Evolutionary conservation across 1,140 invertebrate species (phyloP), one percentile per base, ranked within the genome.

Genomic region (Pogonomyrmex barbatus): DNA sequence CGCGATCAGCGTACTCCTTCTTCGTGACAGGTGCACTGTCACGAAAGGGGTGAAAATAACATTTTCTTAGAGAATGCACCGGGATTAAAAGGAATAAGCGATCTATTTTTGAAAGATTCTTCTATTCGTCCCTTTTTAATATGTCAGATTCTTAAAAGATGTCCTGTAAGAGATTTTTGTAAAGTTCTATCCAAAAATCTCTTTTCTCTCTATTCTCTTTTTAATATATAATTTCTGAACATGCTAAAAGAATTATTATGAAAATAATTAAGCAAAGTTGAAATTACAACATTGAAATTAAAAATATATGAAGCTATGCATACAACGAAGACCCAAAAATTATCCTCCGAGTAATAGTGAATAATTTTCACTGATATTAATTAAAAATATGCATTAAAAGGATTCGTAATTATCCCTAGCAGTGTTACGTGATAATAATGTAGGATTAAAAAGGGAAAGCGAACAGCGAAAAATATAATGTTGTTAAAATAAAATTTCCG

Each of bases 311-410:
- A 24, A 24, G 24, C 24, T 24, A 24, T 24, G 24, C 24, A 24
- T 24, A 24, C 24, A 54, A 42, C 39, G 36, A 12, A 54, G 10
- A 42, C n/a, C 47, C 14, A 67, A 39, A 60, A 76, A 79, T 47
- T 47, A 45, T 67, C 5, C 17, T 30, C 1, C 39, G 6, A 76
- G 30, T 76, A 42, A 76, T 10, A 9, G 45, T 12, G 8, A 45
- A 60, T 60, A 60, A 58, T 24, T 77, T 17, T 68, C 33, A 30
- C 10, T 79, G 30, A 56, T 67, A 79, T 54, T 54, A 54, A 68
- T 68, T 68, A 39, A 68, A 68, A 47, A 30, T 36, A 17, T n/a
- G 12, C 36, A 6, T 68, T 54, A 24, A 42, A 54, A 62, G 39
- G 30, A 42, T 70, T 79, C 42, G 1, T 68, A 68, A 75, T 56